Base-by-base conservation (phyloP, 2,113 vertebrate genomes). In the Dasyprocta punctata region DNA sequence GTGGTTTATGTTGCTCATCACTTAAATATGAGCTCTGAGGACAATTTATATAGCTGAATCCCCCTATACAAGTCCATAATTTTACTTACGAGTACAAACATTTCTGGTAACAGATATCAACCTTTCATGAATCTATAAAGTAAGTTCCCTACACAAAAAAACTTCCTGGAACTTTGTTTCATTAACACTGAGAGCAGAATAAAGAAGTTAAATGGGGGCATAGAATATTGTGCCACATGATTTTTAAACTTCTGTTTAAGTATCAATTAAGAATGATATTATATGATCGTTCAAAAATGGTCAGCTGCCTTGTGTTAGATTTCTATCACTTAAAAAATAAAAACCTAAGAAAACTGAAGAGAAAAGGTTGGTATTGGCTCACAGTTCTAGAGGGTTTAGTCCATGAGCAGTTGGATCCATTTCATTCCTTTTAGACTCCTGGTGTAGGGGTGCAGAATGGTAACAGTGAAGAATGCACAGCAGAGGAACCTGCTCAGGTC, bases 1-100 rank as follows among this genome's bases (percentile, higher is more conserved):
- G 14, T 80, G 94, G 98, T 98, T 99, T 98, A 93, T 98, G 98
- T 98, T 98, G 96, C 99, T 99, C 98, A 99, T 99, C 89, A 99
- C 98, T 99, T 99, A 98, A 99, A 98, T 97, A 99, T 98, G 95
- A 98, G 98, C 97, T 98, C 96, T 65, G 95, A 97, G 96, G 97
- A 97, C 86, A 92, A 96, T 98, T 97, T 97, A 96, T 67, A 81
- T 49, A 78, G 75, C 44, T 94, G 71, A 87, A 41, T 85, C 71
- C 20, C 22, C 96, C 89, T 96, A 49, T 84, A 89, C 49, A 83
- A 95, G 86, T 58, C 77, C 81, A 33, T 63, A 30, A 19, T 30
- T 82, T 96, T 95, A 81, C 96, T 97, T 93, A 93, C 69, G 86
- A 96, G 96, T 91, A 92, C 85, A 97, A 96, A 95, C 85, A 96